Evolutionary conservation across 1,140 invertebrate species (phyloP), one percentile per base, ranked within the genome.

Genomic region (Nixonia krombeini): DNA sequence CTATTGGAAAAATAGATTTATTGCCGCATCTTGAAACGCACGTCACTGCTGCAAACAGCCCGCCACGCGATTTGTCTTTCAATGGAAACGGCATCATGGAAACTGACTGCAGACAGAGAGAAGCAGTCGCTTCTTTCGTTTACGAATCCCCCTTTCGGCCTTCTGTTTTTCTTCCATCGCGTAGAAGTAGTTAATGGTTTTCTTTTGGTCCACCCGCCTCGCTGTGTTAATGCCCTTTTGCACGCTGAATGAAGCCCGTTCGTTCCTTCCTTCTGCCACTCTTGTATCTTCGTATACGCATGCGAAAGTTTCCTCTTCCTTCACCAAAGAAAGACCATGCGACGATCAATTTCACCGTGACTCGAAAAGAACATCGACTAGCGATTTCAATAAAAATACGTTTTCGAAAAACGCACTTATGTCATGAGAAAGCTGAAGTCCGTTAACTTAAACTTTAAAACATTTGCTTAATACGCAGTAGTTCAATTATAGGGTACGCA

Each of bases 181-280:
- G 75, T 71, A 69, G 63, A 76, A 78, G 71, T 74, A 76, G 76
- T 82, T 84, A 82, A 84, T 84, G 80, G 80, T 82, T 80, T 82
- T 84, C 79, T 82, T 82, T 80, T 72, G 58, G 67, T 58, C 40
- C 53, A 63, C 51, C 55, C 68, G 47, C 58, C 63, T 67, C 45
- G 62, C 64, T 26, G 64, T 62, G 65, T 74, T 75, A 80, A 80
- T 75, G 73, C 72, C 61, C 58, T 70, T 78, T 72, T 72, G 56
- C 59, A 50, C 52, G 49, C 62, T 74, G 41, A 78, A 80, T 76
- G 69, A 51, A 74, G 55, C 45, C n/a, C n/a, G n/a, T 52, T 66
- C 50, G 29, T 68, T 61, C 58, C 52, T 67, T 69, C 41, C 37
- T 61, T 62, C 57, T n/a, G n/a, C n/a, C n/a, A n/a, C n/a, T n/a